Evolutionary conservation across 2,888 invertebrate species (phyloP).

Genomic region (Chymomyza procnemis): DNA sequence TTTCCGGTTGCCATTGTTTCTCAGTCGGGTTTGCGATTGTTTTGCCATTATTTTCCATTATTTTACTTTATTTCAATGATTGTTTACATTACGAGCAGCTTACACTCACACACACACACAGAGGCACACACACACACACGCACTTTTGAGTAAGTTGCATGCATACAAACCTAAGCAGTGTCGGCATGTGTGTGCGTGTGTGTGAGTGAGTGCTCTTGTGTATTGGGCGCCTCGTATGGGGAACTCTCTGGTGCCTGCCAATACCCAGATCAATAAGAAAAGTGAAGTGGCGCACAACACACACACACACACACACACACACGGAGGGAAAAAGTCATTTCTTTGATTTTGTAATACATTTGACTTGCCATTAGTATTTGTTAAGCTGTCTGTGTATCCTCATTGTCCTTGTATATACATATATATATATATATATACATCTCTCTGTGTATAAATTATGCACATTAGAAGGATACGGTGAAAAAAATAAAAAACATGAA

Average conservation of each 20-base stretch:
- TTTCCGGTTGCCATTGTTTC: not conserved
- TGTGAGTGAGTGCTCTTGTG: conserved; percentile 5
- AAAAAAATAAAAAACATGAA: not conserved
- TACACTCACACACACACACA: conserved; percentile 11
- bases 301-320: conserved; percentile 5
- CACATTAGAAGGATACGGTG: not conserved
- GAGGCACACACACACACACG: conserved; percentile 12
- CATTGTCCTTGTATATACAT: not conserved
- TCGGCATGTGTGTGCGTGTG: conserved; percentile 1
- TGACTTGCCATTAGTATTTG: conserved; percentile 13
- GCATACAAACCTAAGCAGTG: conserved; percentile 7
- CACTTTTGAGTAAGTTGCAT: conserved; percentile 41
- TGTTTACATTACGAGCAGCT: conserved; percentile 60
- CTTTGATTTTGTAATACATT: conserved; percentile 52
- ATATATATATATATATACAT: too few relatives aligned
- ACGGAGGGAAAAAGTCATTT: conserved; percentile 24
- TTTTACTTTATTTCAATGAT: conserved; percentile 74
- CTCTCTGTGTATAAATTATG: too few relatives aligned
- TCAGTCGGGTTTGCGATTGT: conserved; percentile 61
- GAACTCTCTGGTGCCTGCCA: not conserved
- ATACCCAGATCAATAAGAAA: conserved; percentile 59
- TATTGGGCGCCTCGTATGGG: not conserved
- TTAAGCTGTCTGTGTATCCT: not conserved
- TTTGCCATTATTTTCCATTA: conserved; percentile 72
- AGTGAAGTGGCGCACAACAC: conserved; percentile 41